phyloP scores from a whole-genome alignment of 92 coral and sea anemone species.

The Siderastrea siderea region DNA sequence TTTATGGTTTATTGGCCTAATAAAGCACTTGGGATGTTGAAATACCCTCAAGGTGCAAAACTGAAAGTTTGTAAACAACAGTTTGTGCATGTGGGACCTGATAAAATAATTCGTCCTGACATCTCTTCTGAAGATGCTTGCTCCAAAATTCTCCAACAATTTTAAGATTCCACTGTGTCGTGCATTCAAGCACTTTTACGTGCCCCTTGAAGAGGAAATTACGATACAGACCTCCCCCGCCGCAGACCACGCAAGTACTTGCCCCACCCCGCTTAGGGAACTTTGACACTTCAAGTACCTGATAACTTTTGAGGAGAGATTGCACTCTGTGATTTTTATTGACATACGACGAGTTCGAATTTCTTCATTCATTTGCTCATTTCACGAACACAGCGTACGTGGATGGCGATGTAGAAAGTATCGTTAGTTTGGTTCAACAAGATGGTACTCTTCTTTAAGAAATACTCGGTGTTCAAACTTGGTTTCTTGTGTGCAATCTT shows the following conservation, averaged over 20 bases:
- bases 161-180: too few relatives aligned
- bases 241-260: neutral
- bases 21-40: too few relatives aligned
- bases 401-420: neutral
- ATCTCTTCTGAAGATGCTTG: too few relatives aligned
- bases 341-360: neutral
- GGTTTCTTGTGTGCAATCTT: neutral
- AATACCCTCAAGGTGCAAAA: too few relatives aligned
- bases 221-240: conserved; percentile 18
- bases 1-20: too few relatives aligned
- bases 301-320: neutral
- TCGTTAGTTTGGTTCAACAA: neutral
- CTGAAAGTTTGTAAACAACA: too few relatives aligned
- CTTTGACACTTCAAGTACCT: neutral
- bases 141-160: too few relatives aligned
- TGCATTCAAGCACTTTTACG: too few relatives aligned
- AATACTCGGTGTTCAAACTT: neutral
- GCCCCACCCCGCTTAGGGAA: conserved; percentile 1
- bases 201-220: too few relatives aligned
- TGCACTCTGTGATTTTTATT: neutral
- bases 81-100: too few relatives aligned
- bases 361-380: neutral
- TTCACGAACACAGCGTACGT: neutral
- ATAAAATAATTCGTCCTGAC: too few relatives aligned
- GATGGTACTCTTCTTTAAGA: conserved; percentile 7